Percentiles rank a stretch among this genome's conserved stretches.
Evolutionary conservation across 1,140 invertebrate species (phyloP).

Genomic region (Solenopsis invicta): DNA sequence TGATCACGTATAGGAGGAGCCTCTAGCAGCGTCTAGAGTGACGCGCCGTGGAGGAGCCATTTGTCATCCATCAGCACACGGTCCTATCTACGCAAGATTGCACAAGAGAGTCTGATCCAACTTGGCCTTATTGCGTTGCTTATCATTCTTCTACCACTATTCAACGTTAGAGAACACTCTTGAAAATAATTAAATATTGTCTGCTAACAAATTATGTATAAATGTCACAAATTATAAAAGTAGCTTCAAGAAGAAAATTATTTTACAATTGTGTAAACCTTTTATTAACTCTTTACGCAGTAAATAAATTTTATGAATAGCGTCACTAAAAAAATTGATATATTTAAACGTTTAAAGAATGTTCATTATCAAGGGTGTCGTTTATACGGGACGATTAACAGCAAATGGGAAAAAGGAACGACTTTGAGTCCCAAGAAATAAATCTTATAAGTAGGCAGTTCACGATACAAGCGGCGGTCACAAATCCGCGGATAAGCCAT

Average conservation of each 20-base stretch:
- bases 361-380: not conserved
- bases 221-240: not conserved
- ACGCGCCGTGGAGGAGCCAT: conserved; percentile 85
- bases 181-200: conserved; percentile 16
- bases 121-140: conserved; percentile 69
- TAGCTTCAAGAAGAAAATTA: not conserved
- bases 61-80: conserved; percentile 86
- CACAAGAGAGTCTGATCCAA: conserved; percentile 64
- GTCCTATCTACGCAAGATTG: conserved; percentile 75
- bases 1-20: conserved; percentile 85
- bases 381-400: conserved; percentile 46
- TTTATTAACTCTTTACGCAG: not conserved
- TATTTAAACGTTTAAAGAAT: not conserved
- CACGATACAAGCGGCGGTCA: conserved; percentile 74
- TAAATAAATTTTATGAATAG: not conserved
- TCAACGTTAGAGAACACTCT: conserved; percentile 18
- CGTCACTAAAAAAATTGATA: conserved; percentile 19
- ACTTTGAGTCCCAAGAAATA: conserved; percentile 58
- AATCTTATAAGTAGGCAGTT: conserved; percentile 78
- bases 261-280: not conserved
- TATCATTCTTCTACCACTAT: conserved; percentile 61
- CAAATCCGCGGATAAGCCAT: conserved; percentile 78
- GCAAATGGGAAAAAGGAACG: conserved; percentile 9
- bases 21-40: conserved; percentile 83
- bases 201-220: not conserved